Base-by-base conservation (phyloP, 2,888 invertebrate genomes). In the Rhagonycha fulva region DNA sequence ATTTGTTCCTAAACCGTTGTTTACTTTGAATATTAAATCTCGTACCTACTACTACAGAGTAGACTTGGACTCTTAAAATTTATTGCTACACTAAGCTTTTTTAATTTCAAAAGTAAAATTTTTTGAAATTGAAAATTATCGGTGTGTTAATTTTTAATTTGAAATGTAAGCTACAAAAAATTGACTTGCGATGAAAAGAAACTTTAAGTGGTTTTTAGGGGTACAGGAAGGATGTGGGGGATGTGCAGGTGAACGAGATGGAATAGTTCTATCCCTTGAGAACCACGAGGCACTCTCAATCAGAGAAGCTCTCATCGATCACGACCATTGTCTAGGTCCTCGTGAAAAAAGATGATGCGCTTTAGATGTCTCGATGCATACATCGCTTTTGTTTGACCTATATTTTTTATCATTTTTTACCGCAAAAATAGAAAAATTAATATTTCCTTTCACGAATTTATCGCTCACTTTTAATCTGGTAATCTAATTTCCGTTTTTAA, bases 271-370 rank as follows among this genome's bases (percentile, higher is more conserved):
- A 24, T 68, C 76, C 70, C 76, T 68, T 23, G 76, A 74, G 76
- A 71, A 73, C 62, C 73, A 71, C 60, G 70, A 76, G 76, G 70
- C 76, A 76, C 76, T 76, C 76, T 76, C 76, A 74, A 76, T 76
- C 76, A 74, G 70, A 70, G 73, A 74, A 71, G 70, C 73, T 71
- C 75, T 75, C 75, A 76, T 76, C 76, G 76, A 76, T 76, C 76
- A 76, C 70, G 14, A 73, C 73, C 73, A 76, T 76, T 76, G 76
- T 76, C 68, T 76, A 73, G 72, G 66, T 62, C 62, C 70, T 47
- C 30, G 14, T 60, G 70, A 70, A 70, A 70, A 72, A 66, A 74
- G 68, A 68, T 67, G 70, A 73, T 74, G 76, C 71, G 76, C 72
- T 76, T 76, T 66, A 24, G 63, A 66, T 62, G 11, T 62, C 23